Conservation (phyloP, 2,797 vertebrate genomes). For the Alcedo atthis region DNA sequence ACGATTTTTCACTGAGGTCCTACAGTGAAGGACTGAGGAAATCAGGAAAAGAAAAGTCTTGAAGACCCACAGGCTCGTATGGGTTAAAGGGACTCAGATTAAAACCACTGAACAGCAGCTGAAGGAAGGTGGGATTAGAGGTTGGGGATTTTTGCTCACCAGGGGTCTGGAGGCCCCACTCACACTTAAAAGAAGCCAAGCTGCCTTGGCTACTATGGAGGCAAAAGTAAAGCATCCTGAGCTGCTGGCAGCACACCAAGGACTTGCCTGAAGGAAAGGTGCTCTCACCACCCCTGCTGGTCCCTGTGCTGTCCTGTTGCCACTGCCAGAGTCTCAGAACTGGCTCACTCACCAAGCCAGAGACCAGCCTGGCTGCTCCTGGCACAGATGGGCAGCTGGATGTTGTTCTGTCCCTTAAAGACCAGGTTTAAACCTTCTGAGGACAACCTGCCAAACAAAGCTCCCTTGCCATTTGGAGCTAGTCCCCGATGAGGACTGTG, state of each 20-base stretch:
- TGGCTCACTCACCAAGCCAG: background rate
- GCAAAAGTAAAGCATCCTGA: background rate
- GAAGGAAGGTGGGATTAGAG: background rate
- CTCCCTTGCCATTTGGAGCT: background rate
- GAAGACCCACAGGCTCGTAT: background rate
- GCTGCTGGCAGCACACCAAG: accelerated
- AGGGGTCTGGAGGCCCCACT: background rate
- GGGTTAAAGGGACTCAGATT: background rate
- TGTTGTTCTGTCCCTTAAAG: background rate
- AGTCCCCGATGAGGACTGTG: background rate
- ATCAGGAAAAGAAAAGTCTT: background rate
- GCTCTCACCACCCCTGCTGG: background rate
- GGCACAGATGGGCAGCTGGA: accelerated
- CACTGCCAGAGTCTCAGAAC: accelerated
- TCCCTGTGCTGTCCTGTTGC: background rate
- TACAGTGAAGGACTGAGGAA: background rate
- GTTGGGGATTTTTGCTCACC: background rate
- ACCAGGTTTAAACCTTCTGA: background rate
- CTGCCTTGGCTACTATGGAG: background rate
- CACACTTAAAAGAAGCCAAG: background rate
- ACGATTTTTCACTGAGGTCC: background rate
- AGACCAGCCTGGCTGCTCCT: background rate
- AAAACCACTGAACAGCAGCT: background rate
- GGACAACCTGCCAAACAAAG: background rate
- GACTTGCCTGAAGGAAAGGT: background rate